Percentiles rank a stretch among this genome's conserved stretches.
phyloP scores from a whole-genome alignment of 1,140 invertebrate species.

The Magallana gigas region DNA sequence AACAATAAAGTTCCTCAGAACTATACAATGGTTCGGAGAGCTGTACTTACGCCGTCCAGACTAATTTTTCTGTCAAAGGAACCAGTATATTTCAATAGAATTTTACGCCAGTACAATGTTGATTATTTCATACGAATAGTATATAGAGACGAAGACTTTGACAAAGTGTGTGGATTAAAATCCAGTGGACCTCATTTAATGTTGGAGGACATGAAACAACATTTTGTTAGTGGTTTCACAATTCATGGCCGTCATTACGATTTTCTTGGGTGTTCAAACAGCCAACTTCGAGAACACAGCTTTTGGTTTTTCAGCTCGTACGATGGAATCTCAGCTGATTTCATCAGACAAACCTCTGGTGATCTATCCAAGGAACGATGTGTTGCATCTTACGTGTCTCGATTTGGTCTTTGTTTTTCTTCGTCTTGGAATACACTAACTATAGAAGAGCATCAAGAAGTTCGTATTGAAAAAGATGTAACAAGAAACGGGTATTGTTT shows the following conservation, averaged over 20 bases:
- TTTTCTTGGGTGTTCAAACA: conserved; percentile 41
- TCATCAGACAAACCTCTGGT: conserved; percentile 9
- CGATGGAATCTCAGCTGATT: conserved; percentile 29
- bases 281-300: conserved; percentile 44
- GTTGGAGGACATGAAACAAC: not conserved
- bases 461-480: not conserved
- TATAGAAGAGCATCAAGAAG: not conserved
- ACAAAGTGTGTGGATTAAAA: not conserved
- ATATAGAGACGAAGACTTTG: conserved; percentile 45
- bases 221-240: not conserved
- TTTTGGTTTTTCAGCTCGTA: conserved; percentile 39
- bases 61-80: conserved; percentile 13
- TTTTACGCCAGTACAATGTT: conserved; percentile 40
- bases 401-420: conserved; percentile 44
- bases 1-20: not conserved
- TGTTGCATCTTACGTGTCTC: conserved; percentile 44
- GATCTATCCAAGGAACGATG: conserved; percentile 13
- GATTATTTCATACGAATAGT: conserved; percentile 42
- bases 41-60: conserved; percentile 34
- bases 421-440: conserved; percentile 1
- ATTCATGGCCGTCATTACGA: conserved; percentile 24
- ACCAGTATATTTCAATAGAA: conserved; percentile 26
- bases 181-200: not conserved
- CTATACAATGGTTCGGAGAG: not conserved
- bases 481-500: conserved; percentile 18